Conservation (phyloP, 2,113 vertebrate genomes). For the Corythaeola cristata region DNA sequence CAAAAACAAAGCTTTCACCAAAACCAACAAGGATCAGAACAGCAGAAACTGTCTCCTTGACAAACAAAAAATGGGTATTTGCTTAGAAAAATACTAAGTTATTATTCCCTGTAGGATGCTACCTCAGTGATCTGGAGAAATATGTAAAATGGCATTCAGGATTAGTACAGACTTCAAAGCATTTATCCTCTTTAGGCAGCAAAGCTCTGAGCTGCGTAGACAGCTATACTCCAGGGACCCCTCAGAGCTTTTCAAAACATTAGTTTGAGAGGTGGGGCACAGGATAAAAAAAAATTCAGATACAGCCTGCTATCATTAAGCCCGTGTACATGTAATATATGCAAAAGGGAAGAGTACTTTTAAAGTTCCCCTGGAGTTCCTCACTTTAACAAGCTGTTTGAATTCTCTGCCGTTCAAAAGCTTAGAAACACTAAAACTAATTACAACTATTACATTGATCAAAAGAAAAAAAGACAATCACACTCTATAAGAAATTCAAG, state of each 20-base stretch:
- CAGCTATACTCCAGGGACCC: constrained; percentile 31
- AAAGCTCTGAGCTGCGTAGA: background rate
- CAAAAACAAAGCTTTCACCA: background rate
- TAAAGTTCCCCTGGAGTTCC: constrained; percentile 11
- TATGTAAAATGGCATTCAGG: background rate
- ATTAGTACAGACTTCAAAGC: constrained; percentile 60
- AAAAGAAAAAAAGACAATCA: constrained; percentile 32
- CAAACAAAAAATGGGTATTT: background rate
- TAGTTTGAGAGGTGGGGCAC: constrained; percentile 55
- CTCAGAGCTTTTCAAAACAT: constrained; percentile 44
- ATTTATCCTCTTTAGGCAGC: constrained; percentile 37
- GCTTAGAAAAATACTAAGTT: background rate
- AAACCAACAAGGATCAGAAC: background rate
- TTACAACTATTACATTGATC: constrained; percentile 57
- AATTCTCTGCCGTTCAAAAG: constrained; percentile 56
- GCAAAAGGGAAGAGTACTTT: constrained; percentile 32
- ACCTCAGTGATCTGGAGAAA: background rate
- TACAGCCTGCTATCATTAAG: background rate
- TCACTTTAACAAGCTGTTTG: constrained; percentile 35
- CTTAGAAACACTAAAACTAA: constrained; percentile 51
- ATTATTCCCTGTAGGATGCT: background rate
- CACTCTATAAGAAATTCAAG: background rate
- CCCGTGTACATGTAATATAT: background rate
- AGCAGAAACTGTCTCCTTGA: background rate
- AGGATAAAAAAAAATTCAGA: background rate